Evolutionary conservation across 2,113 vertebrate genomes (phyloP), one percentile per base, ranked within the genome.

Genomic region (Cariama cristata): DNA sequence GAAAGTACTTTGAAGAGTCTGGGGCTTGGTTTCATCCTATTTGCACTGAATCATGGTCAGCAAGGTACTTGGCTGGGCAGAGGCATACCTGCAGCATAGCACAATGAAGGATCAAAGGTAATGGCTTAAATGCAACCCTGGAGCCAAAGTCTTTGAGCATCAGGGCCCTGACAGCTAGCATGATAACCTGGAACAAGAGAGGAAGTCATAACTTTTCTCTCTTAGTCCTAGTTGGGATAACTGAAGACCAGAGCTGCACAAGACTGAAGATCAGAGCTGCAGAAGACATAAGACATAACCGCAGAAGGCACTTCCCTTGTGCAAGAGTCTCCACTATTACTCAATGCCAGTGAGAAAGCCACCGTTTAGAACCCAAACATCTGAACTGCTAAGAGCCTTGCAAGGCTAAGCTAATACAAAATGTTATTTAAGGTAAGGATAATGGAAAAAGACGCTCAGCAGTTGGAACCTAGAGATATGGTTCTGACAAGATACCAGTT

Each of bases 41-140:
- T 76, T 0, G 1, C 17, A 14, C 1, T 0, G 0, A 14, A 5
- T 64, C 27, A 60, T 7, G 15, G 35, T 50, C 52, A 92, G 45
- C 21, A 28, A 23, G 24, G 17, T 69, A 8, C 12, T 2, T 8
- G 10, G 4, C 23, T 59, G 4, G 14, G 26, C 16, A 73, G 55
- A 50, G 13, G 18, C 12, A 9, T 24, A 60, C 6, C 27, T 53
- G 24, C 33, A 40, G 12, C 23, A 64, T 24, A 45, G 27, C 12
- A 38, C 6, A 77, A 19, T 4, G 40, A 64, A 60, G 18, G 73
- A 79, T 73, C 5, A 40, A 80, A 62, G 40, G 20, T 66, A 73
- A 62, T 4, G n/a, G 20, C 8, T 83, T 77, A 69, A 90, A 88
- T 49, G 4, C 24, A 82, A 9, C 30, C 64, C 67, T 76, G 40